Conservation (phyloP, 2,113 vertebrate genomes). For the Eulemur macaco region DNA sequence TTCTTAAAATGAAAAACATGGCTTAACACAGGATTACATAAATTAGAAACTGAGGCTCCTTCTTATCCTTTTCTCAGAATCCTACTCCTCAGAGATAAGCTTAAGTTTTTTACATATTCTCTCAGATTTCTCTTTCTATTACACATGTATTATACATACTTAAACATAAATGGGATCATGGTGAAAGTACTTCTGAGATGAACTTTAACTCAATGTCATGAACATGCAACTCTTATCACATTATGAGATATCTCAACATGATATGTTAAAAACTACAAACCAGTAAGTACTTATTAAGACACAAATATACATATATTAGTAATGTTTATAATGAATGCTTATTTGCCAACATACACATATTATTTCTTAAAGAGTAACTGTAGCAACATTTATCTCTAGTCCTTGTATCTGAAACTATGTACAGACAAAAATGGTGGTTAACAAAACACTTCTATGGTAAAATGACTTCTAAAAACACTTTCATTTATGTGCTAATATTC, state of each 20-base stretch:
- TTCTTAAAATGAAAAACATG: conserved; percentile 46
- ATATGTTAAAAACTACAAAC: background rate
- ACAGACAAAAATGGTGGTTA: background rate
- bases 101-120: background rate
- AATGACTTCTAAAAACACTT: conserved; percentile 37
- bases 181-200: background rate
- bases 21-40: background rate
- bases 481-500: background rate
- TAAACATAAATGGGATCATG: background rate
- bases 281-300: background rate
- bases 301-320: background rate
- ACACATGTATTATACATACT: background rate
- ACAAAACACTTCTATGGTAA: background rate
- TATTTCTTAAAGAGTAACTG: conserved; percentile 13
- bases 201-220: background rate
- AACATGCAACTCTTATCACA: background rate
- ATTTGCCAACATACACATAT: conserved; percentile 9
- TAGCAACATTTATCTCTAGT: background rate
- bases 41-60: conserved; percentile 6
- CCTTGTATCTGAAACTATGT: conserved; percentile 13
- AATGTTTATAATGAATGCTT: background rate
- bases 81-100: background rate
- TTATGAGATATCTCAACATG: background rate
- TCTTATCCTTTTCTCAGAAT: background rate
- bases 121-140: background rate